phyloP scores from a whole-genome alignment of 2,888 invertebrate genomes.

The Neuroscelio doddi region DNA sequence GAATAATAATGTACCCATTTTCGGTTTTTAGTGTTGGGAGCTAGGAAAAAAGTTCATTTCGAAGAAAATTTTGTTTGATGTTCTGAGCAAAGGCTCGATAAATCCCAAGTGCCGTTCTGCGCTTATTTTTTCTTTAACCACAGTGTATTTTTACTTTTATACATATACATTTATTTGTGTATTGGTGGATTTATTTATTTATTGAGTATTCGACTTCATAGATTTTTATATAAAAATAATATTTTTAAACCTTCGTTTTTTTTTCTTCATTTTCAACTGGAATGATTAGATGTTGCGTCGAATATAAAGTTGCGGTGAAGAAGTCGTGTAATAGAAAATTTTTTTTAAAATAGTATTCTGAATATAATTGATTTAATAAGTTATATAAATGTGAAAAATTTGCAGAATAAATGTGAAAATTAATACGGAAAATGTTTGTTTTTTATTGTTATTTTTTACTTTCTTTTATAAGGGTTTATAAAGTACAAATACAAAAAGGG shows the following conservation, averaged over 20 bases:
- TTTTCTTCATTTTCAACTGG: background rate
- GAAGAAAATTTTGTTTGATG: no score
- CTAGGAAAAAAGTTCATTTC: no score
- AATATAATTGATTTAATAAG: background rate
- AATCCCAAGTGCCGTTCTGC: no score
- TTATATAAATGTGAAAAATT: slow-evolving; percentile 1
- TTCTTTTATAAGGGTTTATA: no score
- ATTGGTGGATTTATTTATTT: slow-evolving; percentile 29
- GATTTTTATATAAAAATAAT: slow-evolving; percentile 30
- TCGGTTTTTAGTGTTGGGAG: no score
- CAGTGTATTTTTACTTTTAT: slow-evolving; percentile 23
- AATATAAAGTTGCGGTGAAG: no score
- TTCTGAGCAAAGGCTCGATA: no score
- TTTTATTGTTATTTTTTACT: no score
- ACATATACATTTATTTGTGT: slow-evolving; percentile 38
- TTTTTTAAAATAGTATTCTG: background rate
- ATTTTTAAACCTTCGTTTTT: slow-evolving; percentile 2
- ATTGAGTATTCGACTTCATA: slow-evolving; percentile 26
- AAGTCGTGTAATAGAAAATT: background rate
- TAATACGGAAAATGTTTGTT: background rate
- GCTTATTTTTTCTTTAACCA: background rate
- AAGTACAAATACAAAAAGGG: no score
- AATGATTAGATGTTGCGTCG: background rate
- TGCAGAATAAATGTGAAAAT: slow-evolving; percentile 2
- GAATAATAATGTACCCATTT: no score